Base-by-base conservation (phyloP, 2,888 invertebrate species). In the Rhimphoctona megacephalus region DNA sequence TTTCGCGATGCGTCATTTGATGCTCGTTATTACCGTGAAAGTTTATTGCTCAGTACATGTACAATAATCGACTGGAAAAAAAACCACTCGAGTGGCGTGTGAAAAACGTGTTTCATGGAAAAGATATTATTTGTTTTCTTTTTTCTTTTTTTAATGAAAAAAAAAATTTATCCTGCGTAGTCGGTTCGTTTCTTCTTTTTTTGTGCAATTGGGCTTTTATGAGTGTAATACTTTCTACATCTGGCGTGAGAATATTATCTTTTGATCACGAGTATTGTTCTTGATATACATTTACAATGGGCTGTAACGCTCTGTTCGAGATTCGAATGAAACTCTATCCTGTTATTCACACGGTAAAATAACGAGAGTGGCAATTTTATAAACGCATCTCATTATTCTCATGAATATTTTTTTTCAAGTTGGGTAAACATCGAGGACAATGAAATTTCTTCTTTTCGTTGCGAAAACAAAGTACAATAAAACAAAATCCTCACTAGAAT, bases 1-100 rank as follows among this genome's bases (percentile, higher is more conserved):
- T 81, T 87, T 86, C 87, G 89, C 88, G 90, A 88, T 89, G 89
- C 89, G 90, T 91, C 91, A 93, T 90, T 92, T 90, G 91, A 92
- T 92, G 92, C 80, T 39, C 57, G 81, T 87, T 91, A 92, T 92
- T 92, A 91, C 89, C 88, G 91, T 90, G 81, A 81, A 81, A 85
- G 85, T 81, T 57, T 54, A 52, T 64, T 73, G 30, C 64, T 66
- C 64, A 22, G 49, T 73, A 33, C 87, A 90, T 88, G 89, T 87
- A 90, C 89, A 61, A 61, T 83, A 86, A 84, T 83, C 83, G 80
- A 78, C 70, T 61, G 70, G 67, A 25, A 30, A 49, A 67, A 73
- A 49, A 80, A 36, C 49, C n/a, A 61, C 46, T 79, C 76, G 64
- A 33, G 43, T 81, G 86, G 89, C 92, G 92, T 92, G 92, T 91